Evolutionary conservation across 2,113 vertebrate genomes (phyloP), one percentile per base, ranked within the genome.

Genomic region (Boleophthalmus pectinirostris): DNA sequence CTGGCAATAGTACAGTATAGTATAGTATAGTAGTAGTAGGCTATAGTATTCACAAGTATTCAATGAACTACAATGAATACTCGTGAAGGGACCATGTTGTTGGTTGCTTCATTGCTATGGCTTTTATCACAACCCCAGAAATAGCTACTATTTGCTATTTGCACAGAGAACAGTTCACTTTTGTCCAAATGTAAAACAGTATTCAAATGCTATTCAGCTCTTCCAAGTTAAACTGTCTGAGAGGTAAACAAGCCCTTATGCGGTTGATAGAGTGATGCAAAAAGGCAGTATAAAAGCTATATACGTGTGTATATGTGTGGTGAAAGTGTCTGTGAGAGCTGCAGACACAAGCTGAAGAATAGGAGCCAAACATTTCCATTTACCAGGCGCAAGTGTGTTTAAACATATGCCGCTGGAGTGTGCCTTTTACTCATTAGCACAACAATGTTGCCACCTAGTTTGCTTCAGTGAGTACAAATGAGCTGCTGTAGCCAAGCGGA

Each of bases 381-480:
- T 71, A 70, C 56, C 51, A 38, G 53, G 7, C 68, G 74, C 51
- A 78, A 49, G 33, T 71, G 70, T 78, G 68, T 82, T 84, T 82
- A 80, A 80, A 77, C 75, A 77, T 79, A 84, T 35, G 14, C 72
- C 73, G 46, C 79, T 74, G 38, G 75, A 69, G 58, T 61, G 69
- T 74, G 64, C 79, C 60, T 86, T 86, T 83, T 81, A 79, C 78
- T 88, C 80, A 85, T 91, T 83, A 89, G 73, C 78, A 66, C 80
- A 77, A 78, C 79, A 83, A 70, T 54, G 69, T 77, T 66, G 65
- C 72, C 78, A 76, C 75, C 84, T 66, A 29, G 69, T 75, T 81
- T 73, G 82, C 82, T 79, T 77, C 79, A 71, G 73, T 71, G 82
- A 82, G 74, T 87, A 80, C 83, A 89, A 87, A 87, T 87, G 87